phyloP scores from a whole-genome alignment of 2,113 vertebrate species.

The Mesitornis unicolor region DNA sequence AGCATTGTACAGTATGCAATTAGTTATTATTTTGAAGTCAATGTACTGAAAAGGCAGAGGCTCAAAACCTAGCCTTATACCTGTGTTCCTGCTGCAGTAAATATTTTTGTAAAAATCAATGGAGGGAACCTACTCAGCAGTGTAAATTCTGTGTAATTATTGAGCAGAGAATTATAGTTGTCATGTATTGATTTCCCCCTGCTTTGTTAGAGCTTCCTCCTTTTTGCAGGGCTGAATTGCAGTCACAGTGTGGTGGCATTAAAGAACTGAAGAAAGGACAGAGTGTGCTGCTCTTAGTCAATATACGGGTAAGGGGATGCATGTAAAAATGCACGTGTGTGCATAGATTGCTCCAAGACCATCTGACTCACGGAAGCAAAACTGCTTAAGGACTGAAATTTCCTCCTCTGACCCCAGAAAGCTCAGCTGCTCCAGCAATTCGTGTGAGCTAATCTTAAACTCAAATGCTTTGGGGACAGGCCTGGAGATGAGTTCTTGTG shows the following conservation, averaged over 20 bases:
- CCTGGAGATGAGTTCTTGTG: background rate
- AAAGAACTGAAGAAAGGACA: background rate
- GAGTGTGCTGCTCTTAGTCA: background rate
- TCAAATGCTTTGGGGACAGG: background rate
- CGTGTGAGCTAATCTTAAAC: background rate
- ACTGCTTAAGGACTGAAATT: background rate
- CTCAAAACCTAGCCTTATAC: background rate
- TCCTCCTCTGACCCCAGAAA: background rate
- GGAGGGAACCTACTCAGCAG: conserved; percentile 6
- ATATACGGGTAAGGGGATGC: background rate
- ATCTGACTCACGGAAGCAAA: background rate
- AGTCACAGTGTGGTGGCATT: background rate
- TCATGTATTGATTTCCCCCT: conserved; percentile 15
- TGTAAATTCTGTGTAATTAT: conserved; percentile 48
- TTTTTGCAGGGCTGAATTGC: background rate
- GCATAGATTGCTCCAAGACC: background rate
- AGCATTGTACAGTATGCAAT: background rate
- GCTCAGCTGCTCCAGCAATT: conserved; percentile 18
- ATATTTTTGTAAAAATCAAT: conserved; percentile 54
- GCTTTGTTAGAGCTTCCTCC: conserved; percentile 16
- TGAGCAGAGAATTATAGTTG: conserved; percentile 48
- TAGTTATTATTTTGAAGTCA: conserved; percentile 35
- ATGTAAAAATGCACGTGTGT: background rate
- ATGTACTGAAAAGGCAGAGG: background rate
- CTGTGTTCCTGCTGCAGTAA: conserved; percentile 23